Percentiles rank a stretch among this genome's conserved stretches.
phyloP scores from a whole-genome alignment of 2,797 vertebrate genomes.

The Syndactyla subalaris region DNA sequence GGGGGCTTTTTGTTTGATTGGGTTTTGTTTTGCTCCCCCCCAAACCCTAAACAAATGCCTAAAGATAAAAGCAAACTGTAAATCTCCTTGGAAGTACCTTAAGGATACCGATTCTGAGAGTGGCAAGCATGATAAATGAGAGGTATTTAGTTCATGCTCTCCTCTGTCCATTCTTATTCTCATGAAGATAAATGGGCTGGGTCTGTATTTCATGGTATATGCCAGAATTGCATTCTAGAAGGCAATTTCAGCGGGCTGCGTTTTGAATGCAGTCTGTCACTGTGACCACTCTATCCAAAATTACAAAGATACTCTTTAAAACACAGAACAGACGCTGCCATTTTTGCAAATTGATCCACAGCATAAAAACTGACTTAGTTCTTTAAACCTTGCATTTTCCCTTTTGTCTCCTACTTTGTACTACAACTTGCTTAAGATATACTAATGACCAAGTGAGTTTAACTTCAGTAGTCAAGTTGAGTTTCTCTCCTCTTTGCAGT shows the following conservation, averaged over 20 bases:
- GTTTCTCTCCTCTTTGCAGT: not conserved
- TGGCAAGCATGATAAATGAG: not conserved
- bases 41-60: not conserved
- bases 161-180: not conserved
- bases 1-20: not conserved
- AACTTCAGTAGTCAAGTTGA: rapidly evolving
- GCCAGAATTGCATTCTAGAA: not conserved
- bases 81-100: not conserved
- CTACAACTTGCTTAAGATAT: not conserved
- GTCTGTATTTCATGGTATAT: not conserved
- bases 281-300: not conserved
- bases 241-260: not conserved
- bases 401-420: not conserved
- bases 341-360: not conserved
- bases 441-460: not conserved
- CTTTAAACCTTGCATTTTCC: not conserved
- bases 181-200: not conserved
- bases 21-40: not conserved
- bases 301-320: not conserved
- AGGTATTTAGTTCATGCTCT: not conserved
- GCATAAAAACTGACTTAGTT: not conserved
- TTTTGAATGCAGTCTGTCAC: not conserved
- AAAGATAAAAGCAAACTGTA: not conserved
- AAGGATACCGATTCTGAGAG: not conserved
- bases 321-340: not conserved